These are phyloP conservation scores for Ctenopoma multispine DNA, from an alignment of 2,797 vertebrate species.

Conservation along the genomic window DNA sequence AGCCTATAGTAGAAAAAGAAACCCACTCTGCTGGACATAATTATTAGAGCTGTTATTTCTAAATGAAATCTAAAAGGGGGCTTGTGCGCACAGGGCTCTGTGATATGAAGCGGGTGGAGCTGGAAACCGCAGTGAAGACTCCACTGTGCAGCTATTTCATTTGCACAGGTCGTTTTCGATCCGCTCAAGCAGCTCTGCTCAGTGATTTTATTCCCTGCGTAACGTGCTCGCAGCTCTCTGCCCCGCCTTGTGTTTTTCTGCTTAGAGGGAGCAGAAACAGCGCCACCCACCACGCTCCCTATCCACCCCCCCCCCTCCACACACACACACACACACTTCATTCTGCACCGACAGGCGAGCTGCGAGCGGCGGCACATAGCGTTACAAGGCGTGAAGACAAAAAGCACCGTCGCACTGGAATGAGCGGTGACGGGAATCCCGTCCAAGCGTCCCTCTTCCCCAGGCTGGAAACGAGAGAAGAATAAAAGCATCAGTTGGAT, in stretches of 20 bases:
- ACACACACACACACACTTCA: neutral
- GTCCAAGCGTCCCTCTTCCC: neutral
- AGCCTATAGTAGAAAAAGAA: too few relatives aligned
- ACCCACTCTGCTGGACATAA: too few relatives aligned
- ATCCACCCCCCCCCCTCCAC: slow-evolving; percentile 43
- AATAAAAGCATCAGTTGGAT: neutral
- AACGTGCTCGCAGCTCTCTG: slow-evolving; percentile 32
- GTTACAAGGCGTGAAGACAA: slow-evolving; percentile 7
- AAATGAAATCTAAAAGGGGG: too few relatives aligned
- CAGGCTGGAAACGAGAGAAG: slow-evolving; percentile 26
- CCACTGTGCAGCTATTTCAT: neutral
- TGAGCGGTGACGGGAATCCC: slow-evolving; percentile 39
- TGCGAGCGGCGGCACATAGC: slow-evolving; percentile 37
- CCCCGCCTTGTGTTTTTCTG: slow-evolving; percentile 68
- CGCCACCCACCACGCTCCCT: slow-evolving; percentile 56
- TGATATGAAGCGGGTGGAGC: too few relatives aligned
- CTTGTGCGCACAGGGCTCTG: too few relatives aligned
- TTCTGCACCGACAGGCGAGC: slow-evolving; percentile 41
- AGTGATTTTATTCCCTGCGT: slow-evolving; percentile 25
- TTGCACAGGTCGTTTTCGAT: neutral
- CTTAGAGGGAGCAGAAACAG: slow-evolving; percentile 26
- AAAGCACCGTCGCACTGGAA: slow-evolving; percentile 37
- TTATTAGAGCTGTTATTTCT: too few relatives aligned
- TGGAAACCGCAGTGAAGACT: neutral
- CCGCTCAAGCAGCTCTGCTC: neutral